Evolutionary conservation across 2,113 vertebrate species (phyloP).

Genomic region (Mormyrus iriodes): DNA sequence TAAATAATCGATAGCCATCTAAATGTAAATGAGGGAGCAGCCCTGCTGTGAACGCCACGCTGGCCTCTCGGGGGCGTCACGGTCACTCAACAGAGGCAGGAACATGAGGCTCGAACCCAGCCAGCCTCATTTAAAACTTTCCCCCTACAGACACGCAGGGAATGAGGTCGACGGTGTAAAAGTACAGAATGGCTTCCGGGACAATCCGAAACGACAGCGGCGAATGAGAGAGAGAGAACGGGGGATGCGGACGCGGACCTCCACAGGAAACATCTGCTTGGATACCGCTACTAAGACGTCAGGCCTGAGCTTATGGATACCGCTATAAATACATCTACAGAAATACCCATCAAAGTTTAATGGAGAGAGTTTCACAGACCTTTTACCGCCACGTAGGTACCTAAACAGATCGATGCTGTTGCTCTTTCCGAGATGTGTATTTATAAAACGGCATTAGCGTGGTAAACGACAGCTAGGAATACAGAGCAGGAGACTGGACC

Average conservation of each 20-base stretch:
- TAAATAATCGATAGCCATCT: constrained; percentile 95
- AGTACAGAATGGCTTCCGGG: background rate
- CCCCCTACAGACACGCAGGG: constrained; percentile 59
- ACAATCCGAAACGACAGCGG: background rate
- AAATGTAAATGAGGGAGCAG: constrained; percentile 87
- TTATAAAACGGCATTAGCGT: background rate
- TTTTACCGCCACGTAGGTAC: background rate
- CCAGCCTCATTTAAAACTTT: constrained; percentile 70
- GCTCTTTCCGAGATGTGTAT: background rate
- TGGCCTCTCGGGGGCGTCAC: constrained; percentile 83
- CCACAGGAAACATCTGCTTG: constrained; percentile 1
- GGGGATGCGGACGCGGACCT: background rate
- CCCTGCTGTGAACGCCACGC: constrained; percentile 74
- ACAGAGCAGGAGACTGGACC: background rate
- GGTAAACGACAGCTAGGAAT: background rate
- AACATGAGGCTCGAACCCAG: constrained; percentile 74
- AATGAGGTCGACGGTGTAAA: background rate
- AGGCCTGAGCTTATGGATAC: background rate
- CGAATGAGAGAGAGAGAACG: background rate
- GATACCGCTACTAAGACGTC: background rate
- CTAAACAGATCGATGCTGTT: background rate
- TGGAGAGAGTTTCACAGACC: background rate
- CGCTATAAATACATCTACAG: background rate
- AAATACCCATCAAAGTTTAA: background rate
- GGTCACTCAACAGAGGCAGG: constrained; percentile 71